Percentiles rank a stretch among this genome's conserved stretches.
Evolutionary conservation across 2,888 invertebrate species (phyloP).

Genomic region (Galeopsomyia nigrocyanea): DNA sequence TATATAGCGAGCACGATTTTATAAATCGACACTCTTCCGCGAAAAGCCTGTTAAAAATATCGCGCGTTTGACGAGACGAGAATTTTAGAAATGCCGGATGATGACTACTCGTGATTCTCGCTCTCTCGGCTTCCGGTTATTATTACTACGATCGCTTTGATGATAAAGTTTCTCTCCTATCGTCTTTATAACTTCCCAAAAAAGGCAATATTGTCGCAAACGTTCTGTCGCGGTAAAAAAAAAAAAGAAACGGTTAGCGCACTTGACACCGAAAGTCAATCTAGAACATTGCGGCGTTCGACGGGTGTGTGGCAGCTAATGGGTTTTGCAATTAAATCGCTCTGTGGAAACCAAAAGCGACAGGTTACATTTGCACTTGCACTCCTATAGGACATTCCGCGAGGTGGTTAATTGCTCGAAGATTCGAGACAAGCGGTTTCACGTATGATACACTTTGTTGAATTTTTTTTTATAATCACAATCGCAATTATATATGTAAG

Average conservation of each 20-base stretch:
- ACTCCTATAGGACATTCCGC: no score
- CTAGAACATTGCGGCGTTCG: slow-evolving; percentile 4
- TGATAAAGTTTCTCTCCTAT: slow-evolving; percentile 46
- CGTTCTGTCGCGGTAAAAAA: not conserved
- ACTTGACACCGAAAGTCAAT: slow-evolving; percentile 5
- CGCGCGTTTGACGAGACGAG: no score
- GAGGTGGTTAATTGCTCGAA: not conserved
- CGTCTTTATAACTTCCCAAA: slow-evolving; percentile 25
- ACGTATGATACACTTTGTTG: not conserved
- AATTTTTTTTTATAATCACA: not conserved
- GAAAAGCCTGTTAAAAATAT: no score
- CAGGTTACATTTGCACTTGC: slow-evolving; percentile 2
- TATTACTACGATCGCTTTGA: not conserved
- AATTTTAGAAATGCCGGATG: no score
- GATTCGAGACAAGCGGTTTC: not conserved
- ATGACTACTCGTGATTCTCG: no score
- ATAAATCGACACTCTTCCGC: no score
- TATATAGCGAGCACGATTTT: no score
- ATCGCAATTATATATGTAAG: no score
- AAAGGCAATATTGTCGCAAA: not conserved
- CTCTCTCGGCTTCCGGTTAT: slow-evolving; percentile 24
- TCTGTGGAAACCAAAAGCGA: slow-evolving; percentile 1
- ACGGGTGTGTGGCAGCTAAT: slow-evolving; percentile 39
- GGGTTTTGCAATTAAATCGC: slow-evolving; percentile 41
- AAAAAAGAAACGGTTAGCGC: not conserved